Base-by-base conservation (phyloP, 2,113 vertebrate genomes). In the Neodontobutis hainanensis region DNA sequence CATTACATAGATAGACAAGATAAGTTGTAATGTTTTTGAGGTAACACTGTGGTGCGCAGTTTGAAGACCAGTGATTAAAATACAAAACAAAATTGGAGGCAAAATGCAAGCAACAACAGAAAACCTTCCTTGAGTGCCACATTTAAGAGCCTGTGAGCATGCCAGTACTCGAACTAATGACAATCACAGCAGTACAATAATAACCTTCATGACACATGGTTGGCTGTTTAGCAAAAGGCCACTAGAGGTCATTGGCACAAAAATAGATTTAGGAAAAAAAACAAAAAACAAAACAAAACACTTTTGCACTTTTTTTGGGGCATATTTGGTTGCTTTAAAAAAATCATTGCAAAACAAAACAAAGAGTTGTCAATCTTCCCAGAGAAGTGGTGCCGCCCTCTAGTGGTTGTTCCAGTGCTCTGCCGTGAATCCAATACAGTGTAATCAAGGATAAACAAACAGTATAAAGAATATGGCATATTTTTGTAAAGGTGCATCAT, bases 171-270 rank as follows among this genome's bases (percentile, higher is more conserved):
- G 44, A 47, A 42, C 34, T 11, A 58, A 35, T 32, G 11, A 14
- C 65, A n/a, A 32, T 72, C 16, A 56, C 5, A 51, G 62, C 34
- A 48, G 8, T 38, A 34, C 44, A 68, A 59, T 58, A 60, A 72
- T 11, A 55, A 57, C 5, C 19, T 14, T 42, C 27, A 51, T 53
- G 52, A 60, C 48, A 59, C 66, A 19, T 12, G 15, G 46, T 57
- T 0, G 36, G 52, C 8, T 58, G 6, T 60, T 71, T 9, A 35
- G 50, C 19, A 70, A 27, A 82, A 89, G 81, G 84, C 46, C 85
- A 82, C 80, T 80, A 67, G 42, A 81, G 80, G 80, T 82, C 68
- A 69, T 47, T 80, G 78, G 78, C 80, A 83, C 75, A 61, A 75
- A 68, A 27, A 53, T 0, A 32, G 5, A 51, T 58, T 55, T 4